A percentile compares a stretch with the other conserved stretches of the same genome.
phyloP scores from a whole-genome alignment of 2,113 vertebrate genomes.

The Formicarius rufipectus region DNA sequence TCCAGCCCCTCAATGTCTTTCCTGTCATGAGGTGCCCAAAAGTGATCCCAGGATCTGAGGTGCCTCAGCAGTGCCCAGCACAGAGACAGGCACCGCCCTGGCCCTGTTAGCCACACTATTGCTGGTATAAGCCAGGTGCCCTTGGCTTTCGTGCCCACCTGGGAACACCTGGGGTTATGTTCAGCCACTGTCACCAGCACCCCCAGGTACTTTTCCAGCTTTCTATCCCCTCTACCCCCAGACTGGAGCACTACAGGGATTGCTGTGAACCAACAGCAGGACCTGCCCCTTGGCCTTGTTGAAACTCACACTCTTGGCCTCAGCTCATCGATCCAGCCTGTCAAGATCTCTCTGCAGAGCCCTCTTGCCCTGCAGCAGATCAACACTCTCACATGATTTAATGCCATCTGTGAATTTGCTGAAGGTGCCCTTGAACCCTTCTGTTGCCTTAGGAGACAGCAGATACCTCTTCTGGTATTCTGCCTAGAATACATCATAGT shows the following conservation, averaged over 20 bases:
- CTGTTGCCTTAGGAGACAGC: neutral
- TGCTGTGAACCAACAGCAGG: neutral
- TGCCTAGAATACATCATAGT: neutral
- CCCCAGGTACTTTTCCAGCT: neutral
- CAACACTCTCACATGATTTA: neutral
- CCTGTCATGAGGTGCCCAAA: neutral
- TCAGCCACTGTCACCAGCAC: neutral
- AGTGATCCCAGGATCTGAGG: neutral
- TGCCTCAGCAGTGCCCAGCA: neutral
- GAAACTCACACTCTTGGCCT: neutral
- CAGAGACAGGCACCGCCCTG: neutral
- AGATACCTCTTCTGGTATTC: neutral
- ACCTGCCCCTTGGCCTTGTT: neutral
- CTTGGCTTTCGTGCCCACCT: neutral
- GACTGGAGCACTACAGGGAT: neutral
- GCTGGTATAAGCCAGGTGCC: neutral
- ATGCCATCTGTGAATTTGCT: neutral
- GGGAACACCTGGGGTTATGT: neutral
- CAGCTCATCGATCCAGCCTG: neutral
- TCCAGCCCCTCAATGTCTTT: neutral
- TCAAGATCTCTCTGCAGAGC: neutral
- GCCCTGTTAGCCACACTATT: neutral
- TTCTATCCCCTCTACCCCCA: neutral
- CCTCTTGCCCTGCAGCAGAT: neutral
- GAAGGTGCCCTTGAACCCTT: neutral